Base-by-base conservation (phyloP, 2,797 vertebrate species). In the Melanotaenia trifasciata region DNA sequence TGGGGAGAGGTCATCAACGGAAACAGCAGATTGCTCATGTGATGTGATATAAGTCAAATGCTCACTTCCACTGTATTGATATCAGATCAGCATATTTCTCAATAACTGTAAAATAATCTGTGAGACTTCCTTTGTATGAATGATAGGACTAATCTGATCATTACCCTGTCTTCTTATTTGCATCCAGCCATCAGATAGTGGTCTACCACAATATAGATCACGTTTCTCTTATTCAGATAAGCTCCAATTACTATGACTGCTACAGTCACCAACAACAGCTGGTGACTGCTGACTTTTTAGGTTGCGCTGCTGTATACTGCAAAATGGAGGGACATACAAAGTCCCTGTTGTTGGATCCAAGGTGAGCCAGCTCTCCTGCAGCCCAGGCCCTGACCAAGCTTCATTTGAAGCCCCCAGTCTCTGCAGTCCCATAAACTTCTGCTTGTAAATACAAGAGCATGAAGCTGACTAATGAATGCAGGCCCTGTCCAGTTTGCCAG, bases 391-490 rank as follows among this genome's bases (percentile, higher is more conserved):
- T 3, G 35, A 8, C 22, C 81, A 69, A 72, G 16, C 69, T 58
- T 59, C 50, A 32, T 35, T 85, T 84, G 72, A 78, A 76, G 74
- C 72, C n/a, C 62, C 59, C 4, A 4, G 76, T 72, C 84, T 78
- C 83, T 70, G 67, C 82, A 84, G 77, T 67, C 82, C 68, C 62
- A 87, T 89, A 80, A 81, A 87, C 43, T 33, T 62, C 66, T 71
- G 78, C 88, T 90, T 90, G 88, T 92, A 90, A 93, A 93, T 88
- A 86, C 89, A 90, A 87, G 76, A 76, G 72, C 69, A 72, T 74
- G 73, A 84, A 81, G 86, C 63, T 75, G 78, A 85, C 89, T 88
- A 90, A 93, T 93, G 91, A 93, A 93, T 87, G 84, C 71, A 53
- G 71, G 68, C 74, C 62, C 73, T 89, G 88, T 91, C 81, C 79